Conservation (phyloP, 2,113 vertebrate genomes). For the Ictidomys tridecemlineatus region DNA sequence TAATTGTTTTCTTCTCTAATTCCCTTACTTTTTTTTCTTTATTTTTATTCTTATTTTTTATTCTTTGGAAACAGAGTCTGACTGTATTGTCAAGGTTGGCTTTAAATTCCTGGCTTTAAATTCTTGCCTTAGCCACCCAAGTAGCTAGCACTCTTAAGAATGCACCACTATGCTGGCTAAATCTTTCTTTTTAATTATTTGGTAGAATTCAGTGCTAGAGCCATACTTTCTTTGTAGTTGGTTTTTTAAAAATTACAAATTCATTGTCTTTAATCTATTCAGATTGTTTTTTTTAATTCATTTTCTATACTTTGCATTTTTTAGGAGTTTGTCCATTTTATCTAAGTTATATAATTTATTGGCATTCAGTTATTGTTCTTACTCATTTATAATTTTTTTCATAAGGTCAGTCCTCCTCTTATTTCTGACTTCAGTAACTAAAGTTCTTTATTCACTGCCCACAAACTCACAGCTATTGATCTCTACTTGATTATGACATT, state of each 20-base stretch:
- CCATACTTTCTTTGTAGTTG: neutral
- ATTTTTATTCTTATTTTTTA: no score
- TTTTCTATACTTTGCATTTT: slow-evolving; percentile 42
- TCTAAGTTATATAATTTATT: slow-evolving; percentile 27
- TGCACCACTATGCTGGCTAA: neutral
- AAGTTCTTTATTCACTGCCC: neutral
- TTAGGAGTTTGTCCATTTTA: slow-evolving; percentile 3
- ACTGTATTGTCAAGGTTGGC: neutral
- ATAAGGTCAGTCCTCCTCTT: neutral
- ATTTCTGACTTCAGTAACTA: slow-evolving; percentile 6
- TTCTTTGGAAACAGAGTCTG: neutral
- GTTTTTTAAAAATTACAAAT: neutral
- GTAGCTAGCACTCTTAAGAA: neutral
- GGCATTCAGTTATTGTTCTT: neutral
- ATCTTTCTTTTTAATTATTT: neutral
- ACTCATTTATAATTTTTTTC: neutral
- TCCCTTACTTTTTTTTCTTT: no score
- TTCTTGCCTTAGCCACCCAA: no score
- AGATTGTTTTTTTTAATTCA: neutral
- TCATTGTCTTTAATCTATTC: neutral
- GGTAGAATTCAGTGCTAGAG: neutral
- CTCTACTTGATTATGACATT: neutral
- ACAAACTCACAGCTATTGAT: neutral
- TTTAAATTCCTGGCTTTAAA: neutral
- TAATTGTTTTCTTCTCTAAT: neutral